Percentiles rank a stretch among this genome's conserved stretches.
These are phyloP conservation scores for Festucalex cinctus DNA, from an alignment of 2,113 vertebrate species.

Conservation along the genomic window DNA sequence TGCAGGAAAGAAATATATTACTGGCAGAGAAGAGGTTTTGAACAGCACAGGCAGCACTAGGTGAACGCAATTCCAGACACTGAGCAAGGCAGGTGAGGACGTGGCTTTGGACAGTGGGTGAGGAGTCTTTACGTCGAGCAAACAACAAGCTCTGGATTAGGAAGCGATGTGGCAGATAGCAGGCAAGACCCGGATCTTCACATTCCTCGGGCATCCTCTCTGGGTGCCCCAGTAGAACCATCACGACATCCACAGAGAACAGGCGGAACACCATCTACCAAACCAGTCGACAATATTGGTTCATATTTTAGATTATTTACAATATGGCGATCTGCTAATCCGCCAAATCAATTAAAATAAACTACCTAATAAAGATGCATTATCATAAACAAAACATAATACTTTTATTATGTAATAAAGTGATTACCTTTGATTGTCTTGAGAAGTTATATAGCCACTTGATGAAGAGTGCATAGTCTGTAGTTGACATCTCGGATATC, in stretches of 20 bases:
- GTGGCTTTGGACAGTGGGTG: slow-evolving; percentile 81
- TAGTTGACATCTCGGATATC: slow-evolving; percentile 69
- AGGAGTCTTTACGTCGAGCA: slow-evolving; percentile 78
- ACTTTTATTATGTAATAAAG: not conserved
- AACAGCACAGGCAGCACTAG: slow-evolving; percentile 62
- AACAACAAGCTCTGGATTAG: slow-evolving; percentile 85
- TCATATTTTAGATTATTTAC: not conserved
- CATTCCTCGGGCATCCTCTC: slow-evolving; percentile 68
- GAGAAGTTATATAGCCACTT: slow-evolving; percentile 85
- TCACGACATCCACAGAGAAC: slow-evolving; percentile 86
- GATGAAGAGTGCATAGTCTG: slow-evolving; percentile 80
- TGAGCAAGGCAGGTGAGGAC: slow-evolving; percentile 82
- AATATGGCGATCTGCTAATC: not conserved
- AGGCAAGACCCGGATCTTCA: slow-evolving; percentile 62
- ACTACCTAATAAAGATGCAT: not conserved
- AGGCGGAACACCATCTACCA: slow-evolving; percentile 79
- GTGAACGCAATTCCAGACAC: slow-evolving; percentile 78
- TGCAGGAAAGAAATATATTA: slow-evolving; percentile 55
- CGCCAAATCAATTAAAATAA: not conserved
- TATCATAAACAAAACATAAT: not conserved
- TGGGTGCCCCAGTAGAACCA: slow-evolving; percentile 81
- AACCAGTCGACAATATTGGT: not conserved
- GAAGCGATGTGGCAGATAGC: slow-evolving; percentile 81
- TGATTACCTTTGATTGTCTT: slow-evolving; percentile 74
- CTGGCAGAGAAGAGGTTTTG: slow-evolving; percentile 77